Conservation (phyloP, 2,888 invertebrate species). For the Plutella xylostella region DNA sequence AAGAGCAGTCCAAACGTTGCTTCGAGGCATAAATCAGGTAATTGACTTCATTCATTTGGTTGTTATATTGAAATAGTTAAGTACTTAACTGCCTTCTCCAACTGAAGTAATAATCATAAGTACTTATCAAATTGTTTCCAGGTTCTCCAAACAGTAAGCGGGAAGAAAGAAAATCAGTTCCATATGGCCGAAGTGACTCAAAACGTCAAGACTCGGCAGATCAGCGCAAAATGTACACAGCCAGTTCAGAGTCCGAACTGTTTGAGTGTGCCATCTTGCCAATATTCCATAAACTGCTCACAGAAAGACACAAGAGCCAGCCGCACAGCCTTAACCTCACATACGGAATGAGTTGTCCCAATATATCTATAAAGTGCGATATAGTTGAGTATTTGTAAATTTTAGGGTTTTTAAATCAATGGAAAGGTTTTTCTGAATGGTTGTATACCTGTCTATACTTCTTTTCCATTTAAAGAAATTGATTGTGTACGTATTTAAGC, state of each 20-base stretch:
- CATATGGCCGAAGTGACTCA: conserved; percentile 54
- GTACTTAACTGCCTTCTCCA: too few species aligned
- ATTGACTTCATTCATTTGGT: conserved; percentile 10
- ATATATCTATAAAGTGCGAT: conserved; percentile 95
- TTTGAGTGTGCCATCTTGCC: conserved; percentile 89
- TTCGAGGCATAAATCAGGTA: conserved; percentile 54
- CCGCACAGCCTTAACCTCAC: conserved; percentile 76
- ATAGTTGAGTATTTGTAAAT: conserved; percentile 91
- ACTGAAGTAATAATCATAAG: too few species aligned
- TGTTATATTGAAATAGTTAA: too few species aligned
- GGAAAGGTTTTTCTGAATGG: too few species aligned
- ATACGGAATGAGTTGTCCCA: conserved; percentile 90
- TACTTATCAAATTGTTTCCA: conserved; percentile 18
- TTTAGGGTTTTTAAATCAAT: not conserved
- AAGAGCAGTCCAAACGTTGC: conserved; percentile 75
- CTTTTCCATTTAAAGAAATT: too few species aligned
- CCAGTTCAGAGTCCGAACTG: conserved; percentile 86
- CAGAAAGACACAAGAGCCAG: conserved; percentile 81
- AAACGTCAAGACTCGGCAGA: conserved; percentile 53
- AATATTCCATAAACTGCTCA: conserved; percentile 91
- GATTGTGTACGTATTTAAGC: too few species aligned
- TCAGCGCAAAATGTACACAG: conserved; percentile 74
- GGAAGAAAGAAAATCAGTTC: conserved; percentile 62
- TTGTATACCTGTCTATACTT: too few species aligned
- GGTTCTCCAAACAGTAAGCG: conserved; percentile 50